Base-by-base conservation (phyloP, 2,113 vertebrate species). In the Fregata magnificens region DNA sequence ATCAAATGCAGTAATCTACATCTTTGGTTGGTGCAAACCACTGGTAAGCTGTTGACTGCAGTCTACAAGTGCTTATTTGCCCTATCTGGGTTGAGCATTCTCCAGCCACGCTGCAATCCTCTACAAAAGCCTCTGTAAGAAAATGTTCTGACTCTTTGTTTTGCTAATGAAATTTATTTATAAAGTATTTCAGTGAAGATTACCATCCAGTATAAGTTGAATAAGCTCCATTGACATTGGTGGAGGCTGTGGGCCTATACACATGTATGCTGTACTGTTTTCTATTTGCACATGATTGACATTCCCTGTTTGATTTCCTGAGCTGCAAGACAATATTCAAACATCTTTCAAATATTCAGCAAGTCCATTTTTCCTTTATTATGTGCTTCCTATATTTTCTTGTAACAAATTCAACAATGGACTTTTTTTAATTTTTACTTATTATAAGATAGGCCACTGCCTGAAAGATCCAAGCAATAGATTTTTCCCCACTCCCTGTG, bases 21-120 rank as follows among this genome's bases (percentile, higher is more conserved):
- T 25, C 13, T 59, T 21, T 63, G 49, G 2, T 6, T 47, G 26
- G 28, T 22, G 12, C 7, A 88, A 77, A 77, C 25, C 22, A 28
- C 12, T 34, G 31, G 5, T 24, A 53, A 81, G 0, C 3, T 45
- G 5, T 5, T 49, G 42, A 42, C 47, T 77, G 31, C 7, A 38
- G 25, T 34, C 10, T 62, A 6, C 16, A 70, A 45, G 13, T 34
- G 11, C 2, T 44, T n/a, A n/a, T 70, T 87, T 84, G 5, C 7
- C 38, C 9, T 44, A 2, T 28, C 18, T 63, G 7, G 7, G 11
- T 10, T 44, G 8, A 55, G 14, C 12, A 24, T 74, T 72, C 13
- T 79, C 11, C 17, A 82, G 19, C 9, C 36, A 55, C 0, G 0
- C 4, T 58, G 13, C 4, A 7, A 44, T 55, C 22, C 3, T 50